Base-by-base conservation (phyloP, 2,113 vertebrate species). In the Xyrauchen texanus region DNA sequence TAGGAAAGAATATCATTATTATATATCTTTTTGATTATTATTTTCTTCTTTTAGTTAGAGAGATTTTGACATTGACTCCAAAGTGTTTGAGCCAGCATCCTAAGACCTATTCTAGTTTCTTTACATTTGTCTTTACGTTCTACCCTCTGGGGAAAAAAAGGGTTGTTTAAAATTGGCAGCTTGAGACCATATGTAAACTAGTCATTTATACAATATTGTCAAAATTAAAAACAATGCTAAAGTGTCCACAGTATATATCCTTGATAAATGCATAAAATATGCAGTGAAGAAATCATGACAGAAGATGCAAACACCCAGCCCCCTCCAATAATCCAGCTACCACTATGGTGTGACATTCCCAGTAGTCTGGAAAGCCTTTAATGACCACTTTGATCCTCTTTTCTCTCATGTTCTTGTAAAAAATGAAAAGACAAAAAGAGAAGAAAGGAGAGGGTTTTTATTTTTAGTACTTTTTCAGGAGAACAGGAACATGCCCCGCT, bases 321-420 rank as follows among this genome's bases (percentile, higher is more conserved):
- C 81, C 86, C 72, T 86, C 81, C 82, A 78, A 81, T 85, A 86
- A 88, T 88, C 85, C 87, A 85, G 66, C 76, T 90, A 86, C 84
- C 88, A 91, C 89, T 88, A 84, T 80, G 84, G 86, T 90, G 90
- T 77, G 88, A 92, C 88, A 90, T 91, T 92, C 89, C 89, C 82
- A 82, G 82, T 81, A 85, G 82, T 90, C 87, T 86, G 81, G 82
- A 69, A 85, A 86, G 84, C 86, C 88, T 89, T 90, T 91, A 87
- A 87, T 85, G 76, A 85, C 77, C 81, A 89, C 87, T 90, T 91
- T 92, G 88, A 92, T 90, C 85, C 90, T 81, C 86, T 87, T 91
- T 83, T 92, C 87, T 89, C 87, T 87, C 89, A 84, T 82, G 76
- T 84, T 88, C 89, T 88, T 91, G 89, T 90, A 90, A 90, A 90